phyloP scores from a whole-genome alignment of 1,140 invertebrate species.

The Apis laboriosa region DNA sequence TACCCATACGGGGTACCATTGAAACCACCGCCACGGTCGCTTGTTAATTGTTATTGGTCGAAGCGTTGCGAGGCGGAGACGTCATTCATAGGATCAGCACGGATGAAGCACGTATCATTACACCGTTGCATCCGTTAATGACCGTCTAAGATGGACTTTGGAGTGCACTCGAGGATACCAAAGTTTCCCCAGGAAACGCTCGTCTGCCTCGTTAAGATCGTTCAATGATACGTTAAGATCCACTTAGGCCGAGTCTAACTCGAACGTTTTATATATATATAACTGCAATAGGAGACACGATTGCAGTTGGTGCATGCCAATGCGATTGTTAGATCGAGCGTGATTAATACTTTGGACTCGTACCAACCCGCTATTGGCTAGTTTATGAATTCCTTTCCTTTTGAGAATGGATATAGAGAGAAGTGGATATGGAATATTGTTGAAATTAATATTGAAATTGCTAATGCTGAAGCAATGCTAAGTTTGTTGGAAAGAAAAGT shows the following conservation, averaged over 20 bases:
- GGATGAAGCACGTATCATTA: slow-evolving; percentile 43
- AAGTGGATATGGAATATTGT: no score
- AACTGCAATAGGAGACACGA: slow-evolving; percentile 45
- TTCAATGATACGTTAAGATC: slow-evolving; percentile 58
- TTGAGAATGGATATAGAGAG: neutral
- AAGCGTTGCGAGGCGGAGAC: neutral
- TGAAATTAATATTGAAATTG: no score
- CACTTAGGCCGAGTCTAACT: slow-evolving; percentile 47
- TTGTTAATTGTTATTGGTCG: slow-evolving; percentile 39
- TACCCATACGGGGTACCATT: neutral
- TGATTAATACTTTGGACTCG: slow-evolving; percentile 22
- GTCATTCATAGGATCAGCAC: slow-evolving; percentile 32
- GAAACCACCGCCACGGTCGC: neutral
- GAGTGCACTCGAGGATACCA: slow-evolving; percentile 51
- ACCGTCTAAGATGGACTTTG: slow-evolving; percentile 57
- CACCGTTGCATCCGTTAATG: slow-evolving; percentile 52
- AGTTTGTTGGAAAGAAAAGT: no score
- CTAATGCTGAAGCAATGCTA: no score
- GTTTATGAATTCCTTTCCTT: neutral
- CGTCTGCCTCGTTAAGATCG: slow-evolving; percentile 61
- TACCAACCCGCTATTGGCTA: neutral
- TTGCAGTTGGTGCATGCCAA: slow-evolving; percentile 14
- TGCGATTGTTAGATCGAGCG: slow-evolving; percentile 19
- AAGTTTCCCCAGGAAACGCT: slow-evolving; percentile 49
- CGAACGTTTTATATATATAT: slow-evolving; percentile 13